These are phyloP conservation scores for Sarcophaga peregrina DNA, from an alignment of 1,140 invertebrate species.

Conservation along the genomic window DNA sequence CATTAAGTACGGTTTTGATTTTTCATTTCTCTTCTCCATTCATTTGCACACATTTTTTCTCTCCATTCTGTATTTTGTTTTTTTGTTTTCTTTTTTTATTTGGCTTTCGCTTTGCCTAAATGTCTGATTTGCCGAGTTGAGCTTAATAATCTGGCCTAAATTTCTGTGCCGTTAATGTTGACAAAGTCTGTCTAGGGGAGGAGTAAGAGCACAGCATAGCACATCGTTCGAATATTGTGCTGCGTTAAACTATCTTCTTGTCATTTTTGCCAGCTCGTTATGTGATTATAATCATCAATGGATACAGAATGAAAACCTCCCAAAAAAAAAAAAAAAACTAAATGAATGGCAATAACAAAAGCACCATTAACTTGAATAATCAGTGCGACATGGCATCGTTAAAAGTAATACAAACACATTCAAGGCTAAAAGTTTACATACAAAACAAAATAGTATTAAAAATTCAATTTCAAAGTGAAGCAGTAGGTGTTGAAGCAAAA, in stretches of 20 bases:
- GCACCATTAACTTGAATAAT: not conserved
- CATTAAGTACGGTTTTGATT: slow-evolving; percentile 10
- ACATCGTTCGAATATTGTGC: not conserved
- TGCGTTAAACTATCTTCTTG: slow-evolving; percentile 1
- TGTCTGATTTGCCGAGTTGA: not conserved
- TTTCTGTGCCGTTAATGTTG: too few species aligned
- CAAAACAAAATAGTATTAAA: too few species aligned
- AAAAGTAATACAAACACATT: not conserved
- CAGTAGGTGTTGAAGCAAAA: too few species aligned
- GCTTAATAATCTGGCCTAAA: too few species aligned
- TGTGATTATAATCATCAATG: slow-evolving; percentile 11
- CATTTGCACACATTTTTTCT: not conserved
- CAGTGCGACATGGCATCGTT: not conserved
- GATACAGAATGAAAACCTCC: not conserved
- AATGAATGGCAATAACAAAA: not conserved
- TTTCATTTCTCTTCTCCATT: not conserved
- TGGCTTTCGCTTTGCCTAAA: too few species aligned
- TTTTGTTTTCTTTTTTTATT: too few species aligned
- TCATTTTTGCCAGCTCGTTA: slow-evolving; percentile 18
- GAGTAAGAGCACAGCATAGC: too few species aligned
- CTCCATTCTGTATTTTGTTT: not conserved
- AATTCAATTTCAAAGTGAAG: too few species aligned
- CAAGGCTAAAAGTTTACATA: too few species aligned
- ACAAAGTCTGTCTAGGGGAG: too few species aligned
- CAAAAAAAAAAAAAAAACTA: not conserved